These are phyloP conservation scores for Antheraea pernyi DNA, from an alignment of 1,140 invertebrate genomes.

Conservation along the genomic window DNA sequence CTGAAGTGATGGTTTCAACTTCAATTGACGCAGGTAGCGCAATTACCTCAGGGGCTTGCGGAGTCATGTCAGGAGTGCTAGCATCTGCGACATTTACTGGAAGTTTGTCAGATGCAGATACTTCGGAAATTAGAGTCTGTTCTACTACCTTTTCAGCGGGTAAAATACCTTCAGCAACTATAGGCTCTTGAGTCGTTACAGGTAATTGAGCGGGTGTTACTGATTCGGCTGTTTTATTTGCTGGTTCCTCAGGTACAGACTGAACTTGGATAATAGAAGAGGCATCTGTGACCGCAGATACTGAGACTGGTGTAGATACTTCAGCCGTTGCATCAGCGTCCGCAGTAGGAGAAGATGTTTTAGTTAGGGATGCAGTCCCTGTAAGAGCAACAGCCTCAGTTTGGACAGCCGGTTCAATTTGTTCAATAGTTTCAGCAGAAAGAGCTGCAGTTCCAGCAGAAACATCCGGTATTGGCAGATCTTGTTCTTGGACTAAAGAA, in stretches of 20 bases:
- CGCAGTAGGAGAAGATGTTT: background rate
- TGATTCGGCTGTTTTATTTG: background rate
- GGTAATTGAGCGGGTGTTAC: background rate
- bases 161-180: background rate
- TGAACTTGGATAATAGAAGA: background rate
- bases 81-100: background rate
- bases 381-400: background rate
- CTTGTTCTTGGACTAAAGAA: background rate
- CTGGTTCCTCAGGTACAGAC: background rate
- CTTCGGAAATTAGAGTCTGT: background rate
- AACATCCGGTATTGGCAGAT: background rate
- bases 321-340: background rate
- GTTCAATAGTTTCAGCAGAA: background rate
- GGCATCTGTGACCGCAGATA: background rate
- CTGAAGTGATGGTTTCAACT: slow-evolving; percentile 21
- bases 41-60: background rate
- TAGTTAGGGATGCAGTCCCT: background rate
- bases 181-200: background rate
- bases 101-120: background rate
- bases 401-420: background rate
- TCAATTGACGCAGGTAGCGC: background rate
- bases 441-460: background rate
- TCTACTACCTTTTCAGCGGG: background rate
- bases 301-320: background rate
- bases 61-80: background rate